A percentile compares a stretch with the other conserved stretches of the same genome.
Evolutionary conservation across 2,888 invertebrate genomes (phyloP).

Genomic region (Hemithea aestivaria): DNA sequence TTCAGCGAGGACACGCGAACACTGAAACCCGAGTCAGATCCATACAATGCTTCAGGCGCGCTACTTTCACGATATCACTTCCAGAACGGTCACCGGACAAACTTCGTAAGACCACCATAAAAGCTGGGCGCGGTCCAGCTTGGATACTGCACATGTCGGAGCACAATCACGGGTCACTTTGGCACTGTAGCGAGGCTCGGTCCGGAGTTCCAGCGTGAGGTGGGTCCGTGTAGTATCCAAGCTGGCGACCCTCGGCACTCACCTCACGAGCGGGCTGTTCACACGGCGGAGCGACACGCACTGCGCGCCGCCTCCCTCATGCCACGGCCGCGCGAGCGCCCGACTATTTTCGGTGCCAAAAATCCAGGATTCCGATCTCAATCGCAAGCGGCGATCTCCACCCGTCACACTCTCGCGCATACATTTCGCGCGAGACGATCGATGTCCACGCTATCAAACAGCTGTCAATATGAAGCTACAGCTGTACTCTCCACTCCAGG

Average conservation of each 20-base stretch:
- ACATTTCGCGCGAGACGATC: constrained; percentile 18
- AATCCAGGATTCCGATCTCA: constrained; percentile 70
- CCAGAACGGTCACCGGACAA: constrained; percentile 24
- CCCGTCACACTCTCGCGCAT: constrained; percentile 49
- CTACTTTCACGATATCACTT: constrained; percentile 29
- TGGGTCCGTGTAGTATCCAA: constrained; percentile 51
- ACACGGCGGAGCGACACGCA: constrained; percentile 79
- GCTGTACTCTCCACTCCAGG: too few relatives aligned
- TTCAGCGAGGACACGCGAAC: constrained; percentile 72
- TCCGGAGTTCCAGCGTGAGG: constrained; percentile 24
- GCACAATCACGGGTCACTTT: constrained; percentile 22
- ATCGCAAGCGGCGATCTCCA: constrained; percentile 45
- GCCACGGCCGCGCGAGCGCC: constrained; percentile 61
- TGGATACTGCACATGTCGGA: constrained; percentile 53
- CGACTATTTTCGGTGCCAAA: constrained; percentile 78
- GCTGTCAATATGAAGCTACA: neutral
- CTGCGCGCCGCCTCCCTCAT: constrained; percentile 67
- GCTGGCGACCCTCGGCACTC: constrained; percentile 49
- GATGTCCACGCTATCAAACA: constrained; percentile 32
- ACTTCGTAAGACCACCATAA: constrained; percentile 42
- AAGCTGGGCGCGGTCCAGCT: constrained; percentile 44
- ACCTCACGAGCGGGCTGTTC: constrained; percentile 77
- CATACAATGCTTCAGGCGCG: constrained; percentile 37
- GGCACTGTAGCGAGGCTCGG: constrained; percentile 20
- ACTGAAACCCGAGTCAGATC: constrained; percentile 72